phyloP scores from a whole-genome alignment of 2,797 vertebrate species.

The Darevskia mixta region DNA sequence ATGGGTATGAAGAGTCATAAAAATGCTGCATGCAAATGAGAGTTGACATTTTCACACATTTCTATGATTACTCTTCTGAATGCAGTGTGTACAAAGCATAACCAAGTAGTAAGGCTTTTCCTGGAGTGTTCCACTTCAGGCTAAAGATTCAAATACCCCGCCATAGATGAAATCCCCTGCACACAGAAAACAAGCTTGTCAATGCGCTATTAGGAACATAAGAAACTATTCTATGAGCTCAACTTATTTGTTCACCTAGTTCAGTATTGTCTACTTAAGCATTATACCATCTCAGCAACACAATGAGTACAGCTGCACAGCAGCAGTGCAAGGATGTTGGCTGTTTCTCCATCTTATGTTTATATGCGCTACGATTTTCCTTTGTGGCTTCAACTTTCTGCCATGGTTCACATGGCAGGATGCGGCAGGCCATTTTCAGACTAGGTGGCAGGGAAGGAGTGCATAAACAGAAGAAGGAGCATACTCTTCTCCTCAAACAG shows the following conservation, averaged over 20 bases:
- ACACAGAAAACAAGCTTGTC: not conserved
- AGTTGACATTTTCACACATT: slow-evolving; percentile 7
- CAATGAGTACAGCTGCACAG: too few relatives aligned
- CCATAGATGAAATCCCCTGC: not conserved
- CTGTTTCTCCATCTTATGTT: too few relatives aligned
- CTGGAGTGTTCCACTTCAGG: not conserved
- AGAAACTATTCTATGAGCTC: not conserved
- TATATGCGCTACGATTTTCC: too few relatives aligned
- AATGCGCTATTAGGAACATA: not conserved
- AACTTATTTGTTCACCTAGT: not conserved
- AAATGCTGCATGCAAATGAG: not conserved
- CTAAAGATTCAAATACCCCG: not conserved
- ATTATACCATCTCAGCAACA: too few relatives aligned
- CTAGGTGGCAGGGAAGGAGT: too few relatives aligned
- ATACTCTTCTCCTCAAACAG: too few relatives aligned
- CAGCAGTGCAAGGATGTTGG: too few relatives aligned
- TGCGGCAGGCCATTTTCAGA: too few relatives aligned
- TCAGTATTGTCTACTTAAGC: not conserved
- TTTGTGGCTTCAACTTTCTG: too few relatives aligned
- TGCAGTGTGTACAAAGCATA: not conserved
- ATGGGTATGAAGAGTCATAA: not conserved
- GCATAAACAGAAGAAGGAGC: too few relatives aligned
- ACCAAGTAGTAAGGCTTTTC: not conserved
- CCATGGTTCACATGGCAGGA: too few relatives aligned
- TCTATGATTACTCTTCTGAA: not conserved